These are phyloP conservation scores for Ochlodes sylvanus DNA, from an alignment of 2,888 invertebrate genomes.

Conservation along the genomic window DNA sequence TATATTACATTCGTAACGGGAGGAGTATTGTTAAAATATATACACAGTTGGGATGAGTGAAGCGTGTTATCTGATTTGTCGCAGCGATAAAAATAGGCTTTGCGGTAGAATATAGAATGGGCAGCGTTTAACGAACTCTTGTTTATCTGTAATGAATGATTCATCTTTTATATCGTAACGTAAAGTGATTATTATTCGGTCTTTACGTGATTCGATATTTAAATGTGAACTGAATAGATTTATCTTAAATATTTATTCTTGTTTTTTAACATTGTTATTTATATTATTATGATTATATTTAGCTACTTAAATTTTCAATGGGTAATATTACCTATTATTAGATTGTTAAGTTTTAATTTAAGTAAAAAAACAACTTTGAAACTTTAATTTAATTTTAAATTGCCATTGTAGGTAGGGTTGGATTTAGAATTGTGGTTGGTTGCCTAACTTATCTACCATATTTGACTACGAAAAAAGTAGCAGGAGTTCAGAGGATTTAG, in stretches of 20 bases:
- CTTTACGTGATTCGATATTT: constrained; percentile 7
- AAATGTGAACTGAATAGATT: not conserved
- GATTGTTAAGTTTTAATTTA: too few relatives aligned
- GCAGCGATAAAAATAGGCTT: constrained; percentile 23
- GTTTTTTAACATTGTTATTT: too few relatives aligned
- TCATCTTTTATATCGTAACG: constrained; percentile 9
- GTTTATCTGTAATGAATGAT: constrained; percentile 24
- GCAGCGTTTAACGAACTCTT: constrained; percentile 19
- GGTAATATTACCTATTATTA: not conserved
- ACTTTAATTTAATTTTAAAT: too few relatives aligned
- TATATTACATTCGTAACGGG: constrained; percentile 45
- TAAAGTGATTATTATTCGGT: constrained; percentile 6
- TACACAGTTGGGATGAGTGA: constrained; percentile 30
- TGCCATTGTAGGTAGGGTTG: too few relatives aligned
- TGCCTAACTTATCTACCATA: too few relatives aligned
- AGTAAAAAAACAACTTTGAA: too few relatives aligned
- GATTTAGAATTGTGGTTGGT: too few relatives aligned
- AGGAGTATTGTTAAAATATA: constrained; percentile 21
- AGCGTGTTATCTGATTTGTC: constrained; percentile 43
- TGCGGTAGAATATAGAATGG: constrained; percentile 30
- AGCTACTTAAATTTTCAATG: too few relatives aligned
- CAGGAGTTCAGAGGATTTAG: too few relatives aligned
- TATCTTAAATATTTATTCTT: not conserved
- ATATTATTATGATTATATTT: too few relatives aligned
- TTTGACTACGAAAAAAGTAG: too few relatives aligned